A percentile compares a stretch with the other conserved stretches of the same genome.
These are phyloP conservation scores for Pituophis catenifer DNA, from an alignment of 2,113 vertebrate species.

Conservation along the genomic window DNA sequence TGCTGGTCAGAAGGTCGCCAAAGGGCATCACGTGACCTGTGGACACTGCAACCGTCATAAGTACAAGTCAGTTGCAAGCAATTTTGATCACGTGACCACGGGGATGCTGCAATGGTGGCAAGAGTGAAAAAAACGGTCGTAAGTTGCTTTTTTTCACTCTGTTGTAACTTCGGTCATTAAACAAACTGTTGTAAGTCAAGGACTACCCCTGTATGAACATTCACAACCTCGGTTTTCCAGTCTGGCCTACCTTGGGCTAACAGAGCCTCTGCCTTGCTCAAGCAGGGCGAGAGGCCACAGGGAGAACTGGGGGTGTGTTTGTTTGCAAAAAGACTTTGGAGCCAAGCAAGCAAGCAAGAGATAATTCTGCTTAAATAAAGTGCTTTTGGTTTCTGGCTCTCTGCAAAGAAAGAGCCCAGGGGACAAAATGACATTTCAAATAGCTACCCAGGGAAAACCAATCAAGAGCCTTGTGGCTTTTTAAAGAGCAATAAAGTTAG, in stretches of 20 bases:
- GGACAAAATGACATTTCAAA: background rate
- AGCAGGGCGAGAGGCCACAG: background rate
- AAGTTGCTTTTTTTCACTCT: too few relatives aligned
- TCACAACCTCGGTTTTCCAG: background rate
- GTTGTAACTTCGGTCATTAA: too few relatives aligned
- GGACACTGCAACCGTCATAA: too few relatives aligned
- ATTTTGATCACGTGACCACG: too few relatives aligned
- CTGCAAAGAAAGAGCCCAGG: background rate
- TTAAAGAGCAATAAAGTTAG: background rate
- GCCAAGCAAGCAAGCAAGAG: background rate
- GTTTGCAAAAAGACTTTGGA: background rate
- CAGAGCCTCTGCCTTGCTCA: background rate
- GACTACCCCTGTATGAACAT: background rate
- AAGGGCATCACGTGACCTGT: too few relatives aligned
- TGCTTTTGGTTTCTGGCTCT: background rate
- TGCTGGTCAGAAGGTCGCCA: too few relatives aligned
- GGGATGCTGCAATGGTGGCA: too few relatives aligned
- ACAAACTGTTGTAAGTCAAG: too few relatives aligned
- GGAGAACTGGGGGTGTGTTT: background rate
- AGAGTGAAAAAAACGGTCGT: too few relatives aligned
- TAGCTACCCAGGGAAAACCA: background rate
- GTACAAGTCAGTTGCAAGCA: too few relatives aligned
- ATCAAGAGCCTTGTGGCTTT: background rate
- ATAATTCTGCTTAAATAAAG: background rate
- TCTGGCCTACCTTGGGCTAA: background rate